Evolutionary conservation across 2,888 invertebrate genomes (phyloP), one percentile per base, ranked within the genome.

Genomic region (Acrobasis suavella): DNA sequence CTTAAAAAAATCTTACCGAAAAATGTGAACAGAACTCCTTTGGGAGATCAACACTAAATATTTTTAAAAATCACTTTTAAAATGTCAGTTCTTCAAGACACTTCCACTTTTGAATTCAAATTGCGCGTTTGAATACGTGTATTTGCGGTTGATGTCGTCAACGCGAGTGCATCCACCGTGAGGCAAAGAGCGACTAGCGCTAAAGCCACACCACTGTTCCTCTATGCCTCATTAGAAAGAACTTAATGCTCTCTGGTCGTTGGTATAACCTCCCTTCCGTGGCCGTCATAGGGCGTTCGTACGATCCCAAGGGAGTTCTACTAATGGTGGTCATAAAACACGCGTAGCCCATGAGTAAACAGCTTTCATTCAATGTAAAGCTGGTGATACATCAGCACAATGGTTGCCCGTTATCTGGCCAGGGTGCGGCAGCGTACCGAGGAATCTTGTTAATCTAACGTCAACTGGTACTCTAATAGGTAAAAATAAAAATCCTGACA

Each of bases 201-300:
- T 75, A 68, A 59, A 67, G 67, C 69, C 69, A 69, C 65, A 72
- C 70, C 71, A 68, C 71, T 82, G 80, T 74, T 80, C 85, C 85
- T 86, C 86, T 85, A 89, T 81, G 86, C 83, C 79, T 87, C 83
- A 86, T 81, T 81, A 75, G 78, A 74, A 81, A 79, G 72, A 73
- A 70, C 71, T 64, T 51, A 69, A 67, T 70, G 81, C 72, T 71
- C 83, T 77, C 71, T 70, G 68, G 66, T 68, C 64, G 67, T 67
- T 66, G 69, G 67, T 68, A 66, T 50, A 68, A 71, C 72, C 70
- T 76, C 80, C 81, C 77, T 78, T 75, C 62, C 56, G 66, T 68
- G 68, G 70, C 66, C 70, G 70, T 68, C 64, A 63, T 69, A 62
- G 58, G 62, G 65, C 32, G 64, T 50, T 16, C 60, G 58, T 67